Base-by-base conservation (phyloP, 1,140 invertebrate genomes). In the Drosophila sucinea region DNA sequence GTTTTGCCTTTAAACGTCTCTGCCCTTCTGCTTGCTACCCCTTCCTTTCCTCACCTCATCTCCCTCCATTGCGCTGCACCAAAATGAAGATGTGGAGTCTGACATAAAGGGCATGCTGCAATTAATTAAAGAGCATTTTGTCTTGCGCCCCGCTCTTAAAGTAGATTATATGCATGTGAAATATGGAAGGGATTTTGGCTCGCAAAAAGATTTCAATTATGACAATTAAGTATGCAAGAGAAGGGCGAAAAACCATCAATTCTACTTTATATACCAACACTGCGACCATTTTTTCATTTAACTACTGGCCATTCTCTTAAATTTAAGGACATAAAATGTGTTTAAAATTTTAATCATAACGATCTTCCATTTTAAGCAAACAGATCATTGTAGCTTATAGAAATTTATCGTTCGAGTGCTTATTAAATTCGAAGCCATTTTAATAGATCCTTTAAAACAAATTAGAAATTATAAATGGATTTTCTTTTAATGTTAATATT, bases 81-180 rank as follows among this genome's bases (percentile, higher is more conserved):
- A 27, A 51, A 51, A 51, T 27, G 44, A 51, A 27, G 44, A 51
- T 51, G 25, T 51, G 44, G 35, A 29, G 30, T 60, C 35, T 65
- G 66, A 62, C 75, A 77, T 77, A 62, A 77, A 69, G 70, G 47
- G 65, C 74, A 65, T 69, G 66, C 70, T 73, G 73, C 73, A 77
- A 77, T 77, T 77, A 77, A 73, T 77, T 77, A 72, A 58, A 58
- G 71, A 60, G 44, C 60, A 77, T 77, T 77, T 73, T 65, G 57
- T 69, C 65, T 69, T 69, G 2, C 1, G 44, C 44, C 7, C 23
- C 8, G 27, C 58, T 64, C 63, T 63, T 72, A 60, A 67, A 76
- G 63, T 10, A 27, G 44, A 51, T 51, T 51, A 51, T 27, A 51
- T 27, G 7, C 44, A 51, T 51, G 23, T 27, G 44, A 51, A 27